Evolutionary conservation across 2,797 vertebrate species (phyloP), one percentile per base, ranked within the genome.

Genomic region (Microctenopoma stevenorrisi): DNA sequence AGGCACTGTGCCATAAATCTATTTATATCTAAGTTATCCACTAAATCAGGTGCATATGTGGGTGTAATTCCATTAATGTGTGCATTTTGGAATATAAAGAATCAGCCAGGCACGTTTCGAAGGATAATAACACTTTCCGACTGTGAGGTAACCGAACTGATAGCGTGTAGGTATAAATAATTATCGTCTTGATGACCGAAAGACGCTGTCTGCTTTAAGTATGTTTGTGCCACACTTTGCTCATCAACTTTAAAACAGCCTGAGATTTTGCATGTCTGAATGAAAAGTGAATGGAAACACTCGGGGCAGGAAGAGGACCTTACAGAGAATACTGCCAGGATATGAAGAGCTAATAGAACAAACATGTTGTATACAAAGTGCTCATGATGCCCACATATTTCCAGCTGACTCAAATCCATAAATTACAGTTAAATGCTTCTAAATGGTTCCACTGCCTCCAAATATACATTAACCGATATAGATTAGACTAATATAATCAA

Each of bases 111-210:
- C 14, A 30, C n/a, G 11, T 52, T 73, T 44, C 64, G 14, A 37
- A 42, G 25, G 7, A 33, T 33, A 43, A 33, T 33, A 43, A 43
- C 56, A 9, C 35, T 30, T 2, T 68, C 61, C 64, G 58, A 57
- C 56, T 63, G 76, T 47, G 62, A 67, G 52, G 43, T 22, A 48
- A 55, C 58, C 33, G n/a, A 3, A 28, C 71, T 82, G 68, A 76
- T 63, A 54, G 26, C 59, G 73, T 40, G 67, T 76, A 47, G 79
- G 73, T 51, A 52, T 76, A 44, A 75, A 50, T 79, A 81, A 81
- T 82, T 72, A 62, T 49, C 66, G 49, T 56, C 12, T 61, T 62
- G 26, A 61, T 43, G 53, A 67, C 48, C 18, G 22, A 66, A 58
- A 35, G 49, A 63, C 65, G 73, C 37, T 30, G 48, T 50, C 51